Conservation (phyloP, 1,140 invertebrate genomes). For the Lysiphlebus fabarum region DNA sequence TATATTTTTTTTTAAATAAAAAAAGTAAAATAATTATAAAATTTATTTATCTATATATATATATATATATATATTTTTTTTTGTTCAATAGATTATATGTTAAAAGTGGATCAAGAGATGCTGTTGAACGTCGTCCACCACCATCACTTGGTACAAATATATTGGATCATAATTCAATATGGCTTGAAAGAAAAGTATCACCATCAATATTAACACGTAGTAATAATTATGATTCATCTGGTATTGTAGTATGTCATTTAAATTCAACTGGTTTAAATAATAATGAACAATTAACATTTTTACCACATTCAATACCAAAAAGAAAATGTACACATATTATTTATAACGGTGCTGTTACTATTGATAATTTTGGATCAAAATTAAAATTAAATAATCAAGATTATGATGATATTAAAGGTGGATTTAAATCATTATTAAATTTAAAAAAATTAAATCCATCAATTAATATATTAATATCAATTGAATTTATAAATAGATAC, state of each 20-base stretch:
- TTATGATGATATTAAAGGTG: constrained; percentile 58
- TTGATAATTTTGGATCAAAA: constrained; percentile 61
- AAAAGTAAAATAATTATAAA: constrained; percentile 13
- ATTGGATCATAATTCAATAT: constrained; percentile 46
- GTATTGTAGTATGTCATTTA: constrained; percentile 66
- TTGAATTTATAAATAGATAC: constrained; percentile 11
- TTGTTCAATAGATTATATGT: no score
- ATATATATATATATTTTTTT: constrained; percentile 10
- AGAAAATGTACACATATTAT: constrained; percentile 76
- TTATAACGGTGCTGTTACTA: constrained; percentile 56
- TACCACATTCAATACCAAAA: constrained; percentile 65
- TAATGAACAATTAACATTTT: constrained; percentile 65
- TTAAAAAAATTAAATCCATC: constrained; percentile 52
- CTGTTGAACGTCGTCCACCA: constrained; percentile 64
- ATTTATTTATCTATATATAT: no score
- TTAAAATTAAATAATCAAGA: constrained; percentile 59
- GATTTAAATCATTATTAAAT: constrained; percentile 1
- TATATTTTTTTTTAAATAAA: constrained; percentile 20
- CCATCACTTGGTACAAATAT: constrained; percentile 41
- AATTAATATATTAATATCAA: constrained; percentile 53
- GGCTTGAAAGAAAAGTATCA: constrained; percentile 48
- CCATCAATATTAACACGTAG: constrained; percentile 38
- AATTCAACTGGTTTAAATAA: constrained; percentile 66
- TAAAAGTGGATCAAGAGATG: constrained; percentile 60
- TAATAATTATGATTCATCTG: constrained; percentile 29